phyloP scores from a whole-genome alignment of 2,797 vertebrate genomes.

The Esox masquinongy region DNA sequence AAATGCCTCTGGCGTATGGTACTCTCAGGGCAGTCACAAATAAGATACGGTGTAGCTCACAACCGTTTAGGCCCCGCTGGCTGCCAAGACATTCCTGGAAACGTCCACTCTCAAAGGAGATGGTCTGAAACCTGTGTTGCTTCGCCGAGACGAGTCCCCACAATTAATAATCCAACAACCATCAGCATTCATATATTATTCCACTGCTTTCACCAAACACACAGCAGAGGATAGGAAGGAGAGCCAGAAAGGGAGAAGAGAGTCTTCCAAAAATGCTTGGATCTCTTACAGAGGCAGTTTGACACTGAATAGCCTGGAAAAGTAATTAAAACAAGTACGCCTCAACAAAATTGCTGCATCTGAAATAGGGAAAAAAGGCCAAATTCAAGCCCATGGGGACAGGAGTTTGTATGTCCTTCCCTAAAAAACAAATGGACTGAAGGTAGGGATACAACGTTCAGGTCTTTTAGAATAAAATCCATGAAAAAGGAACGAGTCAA shows the following conservation, averaged over 20 bases:
- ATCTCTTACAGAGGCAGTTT: slow-evolving; percentile 42
- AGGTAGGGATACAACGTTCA: slow-evolving; percentile 29
- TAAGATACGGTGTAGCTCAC: slow-evolving; percentile 64
- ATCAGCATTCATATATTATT: slow-evolving; percentile 69
- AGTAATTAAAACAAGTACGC: slow-evolving; percentile 65
- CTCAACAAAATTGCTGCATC: slow-evolving; percentile 57
- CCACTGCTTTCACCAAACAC: slow-evolving; percentile 60
- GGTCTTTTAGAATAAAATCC: neutral
- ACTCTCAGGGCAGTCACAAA: slow-evolving; percentile 74
- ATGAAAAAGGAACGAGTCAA: neutral
- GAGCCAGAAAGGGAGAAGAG: slow-evolving; percentile 55
- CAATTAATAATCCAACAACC: slow-evolving; percentile 68
- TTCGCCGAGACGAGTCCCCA: slow-evolving; percentile 42
- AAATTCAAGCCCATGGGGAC: slow-evolving; percentile 45
- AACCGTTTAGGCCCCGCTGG: slow-evolving; percentile 44
- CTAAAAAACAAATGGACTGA: slow-evolving; percentile 42
- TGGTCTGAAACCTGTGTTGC: slow-evolving; percentile 58
- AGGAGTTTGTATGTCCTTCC: slow-evolving; percentile 39
- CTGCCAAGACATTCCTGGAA: slow-evolving; percentile 72
- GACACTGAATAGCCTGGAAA: slow-evolving; percentile 63
- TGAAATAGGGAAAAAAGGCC: slow-evolving; percentile 61
- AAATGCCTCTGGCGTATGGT: slow-evolving; percentile 68
- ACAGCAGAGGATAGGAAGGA: slow-evolving; percentile 44
- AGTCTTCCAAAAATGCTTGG: slow-evolving; percentile 52
- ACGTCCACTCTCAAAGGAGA: slow-evolving; percentile 59